Conservation (phyloP, 2,113 vertebrate species). For the Stictonetta naevosa region DNA sequence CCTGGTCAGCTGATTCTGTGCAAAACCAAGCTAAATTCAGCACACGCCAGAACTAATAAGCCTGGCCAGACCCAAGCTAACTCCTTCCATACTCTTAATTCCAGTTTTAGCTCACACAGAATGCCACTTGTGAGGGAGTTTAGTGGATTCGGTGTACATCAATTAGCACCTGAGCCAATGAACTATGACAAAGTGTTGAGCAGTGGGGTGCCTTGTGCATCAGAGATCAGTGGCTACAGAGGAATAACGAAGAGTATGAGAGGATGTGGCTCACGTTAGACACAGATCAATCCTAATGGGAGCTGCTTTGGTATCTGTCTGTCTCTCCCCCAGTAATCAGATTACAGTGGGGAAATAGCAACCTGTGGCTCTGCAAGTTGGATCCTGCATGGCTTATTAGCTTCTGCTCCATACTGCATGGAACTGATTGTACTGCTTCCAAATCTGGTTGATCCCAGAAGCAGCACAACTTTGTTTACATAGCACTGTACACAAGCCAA, state of each 20-base stretch:
- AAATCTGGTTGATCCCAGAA: not conserved
- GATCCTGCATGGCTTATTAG: not conserved
- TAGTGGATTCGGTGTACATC: not conserved
- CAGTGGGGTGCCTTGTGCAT: not conserved
- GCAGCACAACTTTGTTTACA: not conserved
- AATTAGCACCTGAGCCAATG: not conserved
- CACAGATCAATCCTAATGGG: not conserved
- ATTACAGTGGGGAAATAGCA: not conserved
- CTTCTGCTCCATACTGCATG: not conserved
- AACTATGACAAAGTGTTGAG: rapidly evolving
- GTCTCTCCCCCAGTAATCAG: rapidly evolving
- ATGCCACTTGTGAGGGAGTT: not conserved
- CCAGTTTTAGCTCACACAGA: not conserved
- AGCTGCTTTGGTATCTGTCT: not conserved
- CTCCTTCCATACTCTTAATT: not conserved
- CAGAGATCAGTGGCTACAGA: not conserved
- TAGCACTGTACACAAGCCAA: not conserved
- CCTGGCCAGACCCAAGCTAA: not conserved
- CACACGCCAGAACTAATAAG: not conserved
- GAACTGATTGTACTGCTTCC: not conserved
- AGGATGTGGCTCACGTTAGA: not conserved
- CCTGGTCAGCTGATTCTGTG: not conserved
- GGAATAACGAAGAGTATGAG: not conserved
- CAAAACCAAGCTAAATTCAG: not conserved
- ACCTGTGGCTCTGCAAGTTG: not conserved